These are phyloP conservation scores for Tortricodes alternella DNA, from an alignment of 2,888 invertebrate species.

Conservation along the genomic window DNA sequence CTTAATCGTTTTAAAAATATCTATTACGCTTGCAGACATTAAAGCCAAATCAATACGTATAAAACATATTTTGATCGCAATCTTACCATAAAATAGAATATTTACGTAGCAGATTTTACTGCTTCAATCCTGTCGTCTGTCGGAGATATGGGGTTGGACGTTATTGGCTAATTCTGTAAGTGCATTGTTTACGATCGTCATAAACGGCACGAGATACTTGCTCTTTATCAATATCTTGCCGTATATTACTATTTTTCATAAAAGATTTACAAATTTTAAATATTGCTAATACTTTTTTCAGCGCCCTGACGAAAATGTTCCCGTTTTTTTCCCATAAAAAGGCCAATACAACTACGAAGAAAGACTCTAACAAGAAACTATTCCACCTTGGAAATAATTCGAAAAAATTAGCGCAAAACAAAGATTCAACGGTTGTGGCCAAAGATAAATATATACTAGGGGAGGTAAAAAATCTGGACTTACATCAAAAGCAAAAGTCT, in stretches of 20 bases:
- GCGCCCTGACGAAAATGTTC: slow-evolving; percentile 51
- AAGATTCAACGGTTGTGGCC: too few species aligned
- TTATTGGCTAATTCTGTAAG: slow-evolving; percentile 3
- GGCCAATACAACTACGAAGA: slow-evolving; percentile 41
- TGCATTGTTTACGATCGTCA: slow-evolving; percentile 7
- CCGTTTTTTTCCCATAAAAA: slow-evolving; percentile 72
- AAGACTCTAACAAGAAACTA: slow-evolving; percentile 50
- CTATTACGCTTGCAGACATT: too few species aligned
- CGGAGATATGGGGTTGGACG: not conserved
- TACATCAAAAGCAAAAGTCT: not conserved
- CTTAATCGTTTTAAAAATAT: too few species aligned
- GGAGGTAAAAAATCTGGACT: not conserved
- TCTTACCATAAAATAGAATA: not conserved
- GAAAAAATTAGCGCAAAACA: too few species aligned
- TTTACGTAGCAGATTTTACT: not conserved
- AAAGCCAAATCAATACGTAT: too few species aligned
- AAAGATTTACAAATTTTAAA: not conserved
- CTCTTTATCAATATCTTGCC: not conserved
- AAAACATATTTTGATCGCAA: not conserved
- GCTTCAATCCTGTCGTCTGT: not conserved
- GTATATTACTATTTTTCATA: not conserved
- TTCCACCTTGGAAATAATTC: slow-evolving; percentile 40
- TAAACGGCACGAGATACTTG: not conserved
- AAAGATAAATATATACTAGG: too few species aligned
- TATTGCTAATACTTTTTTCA: slow-evolving; percentile 38